These are phyloP conservation scores for Zaprionus camerounensis DNA, from an alignment of 1,140 invertebrate genomes.

Conservation along the genomic window DNA sequence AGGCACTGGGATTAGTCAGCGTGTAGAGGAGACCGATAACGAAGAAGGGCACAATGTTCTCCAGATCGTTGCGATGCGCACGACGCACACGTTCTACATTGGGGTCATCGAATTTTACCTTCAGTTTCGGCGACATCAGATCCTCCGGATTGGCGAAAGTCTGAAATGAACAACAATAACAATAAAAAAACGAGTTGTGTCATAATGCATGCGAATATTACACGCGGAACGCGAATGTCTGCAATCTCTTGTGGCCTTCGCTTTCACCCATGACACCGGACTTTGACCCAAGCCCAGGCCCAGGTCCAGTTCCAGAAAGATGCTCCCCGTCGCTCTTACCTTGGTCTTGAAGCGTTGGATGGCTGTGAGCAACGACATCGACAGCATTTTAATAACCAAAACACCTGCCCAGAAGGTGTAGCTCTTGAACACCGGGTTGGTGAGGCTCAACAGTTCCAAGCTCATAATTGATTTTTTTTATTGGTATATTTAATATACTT, in stretches of 20 bases:
- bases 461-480: slow-evolving; percentile 55
- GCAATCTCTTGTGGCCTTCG: neutral
- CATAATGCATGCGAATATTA: neutral
- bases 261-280: slow-evolving; percentile 34
- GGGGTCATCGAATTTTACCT: slow-evolving; percentile 85
- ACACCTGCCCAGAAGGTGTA: slow-evolving; percentile 87
- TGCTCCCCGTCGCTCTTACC: slow-evolving; percentile 83
- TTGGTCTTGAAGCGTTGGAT: slow-evolving; percentile 86
- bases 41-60: slow-evolving; percentile 89
- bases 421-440: slow-evolving; percentile 85
- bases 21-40: slow-evolving; percentile 87
- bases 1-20: slow-evolving; percentile 85
- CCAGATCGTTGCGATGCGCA: slow-evolving; percentile 89
- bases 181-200: neutral
- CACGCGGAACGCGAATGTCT: neutral
- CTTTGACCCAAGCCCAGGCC: slow-evolving; percentile 33
- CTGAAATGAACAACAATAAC: slow-evolving; percentile 78
- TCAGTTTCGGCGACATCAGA: slow-evolving; percentile 75
- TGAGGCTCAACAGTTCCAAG: slow-evolving; percentile 66
- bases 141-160: slow-evolving; percentile 87
- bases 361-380: slow-evolving; percentile 86
- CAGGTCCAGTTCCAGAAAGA: neutral
- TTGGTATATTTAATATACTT: neutral
- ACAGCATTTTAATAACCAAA: slow-evolving; percentile 87
- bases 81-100: slow-evolving; percentile 87